These are phyloP conservation scores for Pterocles orientalis DNA, from an alignment of 2,113 vertebrate species.

Conservation along the genomic window DNA sequence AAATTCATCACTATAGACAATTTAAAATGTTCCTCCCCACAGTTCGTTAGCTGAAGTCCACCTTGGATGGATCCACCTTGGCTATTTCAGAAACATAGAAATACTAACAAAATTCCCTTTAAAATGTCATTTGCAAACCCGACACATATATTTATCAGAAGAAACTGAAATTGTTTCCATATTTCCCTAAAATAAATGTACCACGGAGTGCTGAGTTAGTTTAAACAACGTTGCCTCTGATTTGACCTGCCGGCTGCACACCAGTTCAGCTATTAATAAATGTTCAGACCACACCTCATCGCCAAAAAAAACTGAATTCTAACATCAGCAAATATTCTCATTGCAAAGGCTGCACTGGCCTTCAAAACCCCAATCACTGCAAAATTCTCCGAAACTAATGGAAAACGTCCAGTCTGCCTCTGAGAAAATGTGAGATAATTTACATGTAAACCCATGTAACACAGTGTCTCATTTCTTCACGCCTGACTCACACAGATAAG, in stretches of 20 bases:
- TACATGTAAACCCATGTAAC: conserved; percentile 5
- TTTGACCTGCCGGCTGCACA: neutral
- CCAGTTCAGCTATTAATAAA: neutral
- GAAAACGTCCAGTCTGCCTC: neutral
- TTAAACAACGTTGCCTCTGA: neutral
- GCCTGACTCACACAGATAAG: conserved; percentile 41
- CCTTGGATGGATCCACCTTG: neutral
- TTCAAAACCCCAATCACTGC: neutral
- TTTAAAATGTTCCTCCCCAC: neutral
- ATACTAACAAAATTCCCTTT: neutral
- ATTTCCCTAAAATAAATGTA: neutral
- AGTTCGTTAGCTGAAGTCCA: neutral
- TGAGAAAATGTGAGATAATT: conserved; percentile 8
- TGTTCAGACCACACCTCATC: neutral
- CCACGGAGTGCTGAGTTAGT: neutral
- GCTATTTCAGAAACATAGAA: neutral
- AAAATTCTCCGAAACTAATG: neutral
- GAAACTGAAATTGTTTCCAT: neutral
- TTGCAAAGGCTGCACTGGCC: neutral
- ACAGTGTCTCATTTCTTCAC: neutral
- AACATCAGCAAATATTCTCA: neutral
- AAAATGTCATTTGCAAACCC: neutral
- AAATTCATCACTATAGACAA: neutral
- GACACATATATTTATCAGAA: neutral
- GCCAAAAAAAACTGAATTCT: neutral